Evolutionary conservation across 2,113 vertebrate genomes (phyloP).

Genomic region (Oryzias celebensis): DNA sequence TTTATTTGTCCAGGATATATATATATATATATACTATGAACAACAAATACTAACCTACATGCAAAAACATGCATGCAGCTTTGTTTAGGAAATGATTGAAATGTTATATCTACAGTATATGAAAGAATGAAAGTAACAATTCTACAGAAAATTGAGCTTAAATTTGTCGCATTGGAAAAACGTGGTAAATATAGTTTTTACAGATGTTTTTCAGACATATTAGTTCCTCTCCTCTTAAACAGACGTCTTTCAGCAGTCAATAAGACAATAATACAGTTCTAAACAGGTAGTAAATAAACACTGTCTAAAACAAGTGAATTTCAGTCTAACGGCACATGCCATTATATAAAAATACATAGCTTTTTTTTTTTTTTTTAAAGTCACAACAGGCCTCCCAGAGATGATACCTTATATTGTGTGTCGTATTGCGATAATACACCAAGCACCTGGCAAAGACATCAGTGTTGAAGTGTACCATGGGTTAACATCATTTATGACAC

Average conservation of each 20-base stretch:
- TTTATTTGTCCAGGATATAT: conserved; percentile 44
- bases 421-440: conserved; percentile 61
- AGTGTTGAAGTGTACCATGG: conserved; percentile 40
- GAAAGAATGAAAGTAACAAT: conserved; percentile 46
- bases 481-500: conserved; percentile 32
- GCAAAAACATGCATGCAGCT: conserved; percentile 66
- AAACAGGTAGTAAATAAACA: conserved; percentile 27
- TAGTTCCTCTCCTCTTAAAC: conserved; percentile 9
- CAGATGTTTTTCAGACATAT: conserved; percentile 19
- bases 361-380: conserved; percentile 24
- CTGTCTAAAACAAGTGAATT: conserved; percentile 16
- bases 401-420: conserved; percentile 30
- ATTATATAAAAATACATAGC: conserved; percentile 69
- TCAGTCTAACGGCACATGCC: conserved; percentile 48
- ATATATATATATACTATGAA: no score
- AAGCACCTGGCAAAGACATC: conserved; percentile 48
- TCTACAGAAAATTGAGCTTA: conserved; percentile 29
- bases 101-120: conserved; percentile 30
- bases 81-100: conserved; percentile 28
- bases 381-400: conserved; percentile 55
- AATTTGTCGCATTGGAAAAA: conserved; percentile 7
- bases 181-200: neutral
- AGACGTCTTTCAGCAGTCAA: conserved; percentile 15
- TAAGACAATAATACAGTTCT: conserved; percentile 19
- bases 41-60: conserved; percentile 59